Base-by-base conservation (phyloP, 1,140 invertebrate genomes). In the Lithobius niger region DNA sequence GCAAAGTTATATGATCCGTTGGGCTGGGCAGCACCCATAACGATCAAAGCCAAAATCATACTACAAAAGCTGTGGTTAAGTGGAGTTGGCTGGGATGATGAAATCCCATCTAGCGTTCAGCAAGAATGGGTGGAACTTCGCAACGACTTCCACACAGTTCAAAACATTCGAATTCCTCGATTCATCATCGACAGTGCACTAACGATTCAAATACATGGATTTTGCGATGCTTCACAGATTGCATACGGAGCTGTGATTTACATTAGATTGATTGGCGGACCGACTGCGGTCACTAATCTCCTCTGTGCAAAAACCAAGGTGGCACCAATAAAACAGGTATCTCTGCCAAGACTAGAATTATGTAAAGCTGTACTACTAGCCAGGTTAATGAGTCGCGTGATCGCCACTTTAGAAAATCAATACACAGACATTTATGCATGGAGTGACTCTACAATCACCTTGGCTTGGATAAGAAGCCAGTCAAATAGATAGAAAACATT, bases 221-320 rank as follows among this genome's bases (percentile, higher is more conserved):
- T 61, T 27, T 44, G 45, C 2, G 59, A 60, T 54, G 59, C 48
- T 13, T 48, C 40, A 13, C 26, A 60, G 26, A 10, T 2, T 16
- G 59, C 58, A 13, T 60, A 60, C 40, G 55, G 48, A 27, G 59
- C 59, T 3, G 59, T 47, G 10, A 21, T 59, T 6, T 60, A 60
- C 27, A 16, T 53, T 6, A 47, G 40, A 22, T 44, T n/a, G n/a
- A n/a, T n/a, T n/a, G n/a, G n/a, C n/a, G n/a, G n/a, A n/a, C n/a
- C n/a, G n/a, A n/a, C n/a, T n/a, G n/a, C n/a, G n/a, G n/a, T n/a
- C n/a, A n/a, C n/a, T n/a, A 36, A 36, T 1, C 27, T 60, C 1
- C 1, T 60, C 16, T 22, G 27, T 42, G 36, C 28, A 3, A 56
- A 60, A 28, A 1, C 58, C 10, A 13, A 43, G 2, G 36, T 60